Evolutionary conservation across 2,113 vertebrate species (phyloP), one percentile per base, ranked within the genome.

Genomic region (Planiliza haematocheilus): DNA sequence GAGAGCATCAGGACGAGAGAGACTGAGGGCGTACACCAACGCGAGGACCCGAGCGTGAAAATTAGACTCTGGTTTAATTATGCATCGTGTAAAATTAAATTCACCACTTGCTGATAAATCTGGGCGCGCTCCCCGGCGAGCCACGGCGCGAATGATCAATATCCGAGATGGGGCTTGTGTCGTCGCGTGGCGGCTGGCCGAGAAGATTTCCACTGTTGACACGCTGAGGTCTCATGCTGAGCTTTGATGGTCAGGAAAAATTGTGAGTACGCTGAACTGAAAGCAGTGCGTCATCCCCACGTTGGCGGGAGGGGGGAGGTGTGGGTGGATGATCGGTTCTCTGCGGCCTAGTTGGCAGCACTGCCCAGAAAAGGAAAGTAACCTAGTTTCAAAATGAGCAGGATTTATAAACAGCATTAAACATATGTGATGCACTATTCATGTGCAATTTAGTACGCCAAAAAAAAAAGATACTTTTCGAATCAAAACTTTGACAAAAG

Each of bases 211-310:
- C 43, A 16, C 4, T 63, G 30, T 34, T 30, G 50, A 56, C 51
- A 63, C 50, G 17, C 18, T 13, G 67, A 59, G 34, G 36, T 7
- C 14, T 34, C 12, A 42, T 42, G 16, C 57, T 38, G 53, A 62
- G 18, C 39, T 63, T 21, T 49, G 61, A 64, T 57, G 34, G 34
- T 46, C 20, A 16, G 43, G 41, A 45, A 38, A 74, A 46, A 64
- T 30, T 57, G 20, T 41, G n/a, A 41, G 61, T 43, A 41, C 7
- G 21, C 50, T 56, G 50, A 69, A 53, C 20, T 37, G 50, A 61
- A 46, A 53, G 62, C 8, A 36, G n/a, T 20, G 34, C 46, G 39
- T 39, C 72, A 59, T 50, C 72, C 21, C 34, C 42, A 17, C 41
- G 36, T 14, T 38, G 64, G 38, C 13, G 42, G 38, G 21, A 20